Evolutionary conservation across 2,113 vertebrate species (phyloP).

Genomic region (Rattus rattus): DNA sequence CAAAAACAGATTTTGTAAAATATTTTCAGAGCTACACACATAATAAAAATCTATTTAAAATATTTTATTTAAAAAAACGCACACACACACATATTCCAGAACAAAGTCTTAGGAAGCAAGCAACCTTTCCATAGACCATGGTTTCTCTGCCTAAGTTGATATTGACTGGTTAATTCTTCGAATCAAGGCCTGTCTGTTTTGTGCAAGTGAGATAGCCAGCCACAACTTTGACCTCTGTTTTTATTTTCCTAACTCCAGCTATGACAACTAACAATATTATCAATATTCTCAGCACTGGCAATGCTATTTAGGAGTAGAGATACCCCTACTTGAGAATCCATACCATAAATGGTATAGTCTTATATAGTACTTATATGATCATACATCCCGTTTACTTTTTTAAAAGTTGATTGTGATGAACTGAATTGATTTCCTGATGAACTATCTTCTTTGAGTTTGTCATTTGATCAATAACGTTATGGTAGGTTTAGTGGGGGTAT

Average conservation of each 20-base stretch:
- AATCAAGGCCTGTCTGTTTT: neutral
- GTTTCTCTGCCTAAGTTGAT: neutral
- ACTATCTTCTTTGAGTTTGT: neutral
- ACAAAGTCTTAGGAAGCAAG: neutral
- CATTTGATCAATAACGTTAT: neutral
- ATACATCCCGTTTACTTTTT: neutral
- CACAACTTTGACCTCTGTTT: rapidly evolving
- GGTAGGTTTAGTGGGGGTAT: neutral
- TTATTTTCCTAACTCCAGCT: neutral
- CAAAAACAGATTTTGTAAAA: neutral
- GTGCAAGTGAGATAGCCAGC: neutral
- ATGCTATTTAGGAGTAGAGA: neutral
- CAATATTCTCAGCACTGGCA: neutral
- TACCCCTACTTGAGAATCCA: neutral
- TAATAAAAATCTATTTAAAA: neutral
- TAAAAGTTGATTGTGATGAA: neutral
- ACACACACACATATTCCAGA: neutral
- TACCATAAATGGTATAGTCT: rapidly evolving
- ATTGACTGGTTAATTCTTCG: neutral
- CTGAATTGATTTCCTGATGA: neutral
- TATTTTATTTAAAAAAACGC: neutral
- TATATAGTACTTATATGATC: neutral
- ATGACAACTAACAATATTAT: neutral
- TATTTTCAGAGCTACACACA: neutral
- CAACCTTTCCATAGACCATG: neutral